These are phyloP conservation scores for Rhorus exstirpatorius DNA, from an alignment of 2,888 invertebrate species.

Conservation along the genomic window DNA sequence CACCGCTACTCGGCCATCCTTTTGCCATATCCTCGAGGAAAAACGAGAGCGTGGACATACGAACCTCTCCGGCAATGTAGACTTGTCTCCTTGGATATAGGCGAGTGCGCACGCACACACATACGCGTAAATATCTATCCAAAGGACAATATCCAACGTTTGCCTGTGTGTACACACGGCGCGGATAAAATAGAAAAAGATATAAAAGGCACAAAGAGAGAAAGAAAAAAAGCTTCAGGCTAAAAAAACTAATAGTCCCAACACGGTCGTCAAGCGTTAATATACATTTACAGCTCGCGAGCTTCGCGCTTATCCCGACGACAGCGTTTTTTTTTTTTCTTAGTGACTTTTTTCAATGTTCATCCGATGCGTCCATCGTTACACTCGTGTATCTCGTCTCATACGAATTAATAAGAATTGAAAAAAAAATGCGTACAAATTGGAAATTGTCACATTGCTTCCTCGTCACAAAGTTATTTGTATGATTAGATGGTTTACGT, in stretches of 20 bases:
- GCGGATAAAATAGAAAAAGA: constrained; percentile 39
- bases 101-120: background rate
- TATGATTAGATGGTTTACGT: no score
- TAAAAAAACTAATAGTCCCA: constrained; percentile 76
- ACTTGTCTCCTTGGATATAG: constrained; percentile 22
- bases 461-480: no score
- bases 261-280: constrained; percentile 85
- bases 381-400: background rate
- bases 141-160: constrained; percentile 62
- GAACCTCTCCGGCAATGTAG: constrained; percentile 47
- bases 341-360: constrained; percentile 8
- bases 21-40: constrained; percentile 44
- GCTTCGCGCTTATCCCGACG: constrained; percentile 71
- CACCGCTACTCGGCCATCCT: constrained; percentile 8
- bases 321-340: constrained; percentile 32
- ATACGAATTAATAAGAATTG: no score
- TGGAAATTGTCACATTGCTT: no score
- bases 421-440: no score
- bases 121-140: constrained; percentile 38
- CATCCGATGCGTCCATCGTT: constrained; percentile 56
- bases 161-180: constrained; percentile 24
- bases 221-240: constrained; percentile 39
- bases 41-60: constrained; percentile 64
- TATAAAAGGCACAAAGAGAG: constrained; percentile 39
- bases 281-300: constrained; percentile 85